Evolutionary conservation across 2,797 vertebrate species (phyloP), one percentile per base, ranked within the genome.

Genomic region (Tragopan temminckii): DNA sequence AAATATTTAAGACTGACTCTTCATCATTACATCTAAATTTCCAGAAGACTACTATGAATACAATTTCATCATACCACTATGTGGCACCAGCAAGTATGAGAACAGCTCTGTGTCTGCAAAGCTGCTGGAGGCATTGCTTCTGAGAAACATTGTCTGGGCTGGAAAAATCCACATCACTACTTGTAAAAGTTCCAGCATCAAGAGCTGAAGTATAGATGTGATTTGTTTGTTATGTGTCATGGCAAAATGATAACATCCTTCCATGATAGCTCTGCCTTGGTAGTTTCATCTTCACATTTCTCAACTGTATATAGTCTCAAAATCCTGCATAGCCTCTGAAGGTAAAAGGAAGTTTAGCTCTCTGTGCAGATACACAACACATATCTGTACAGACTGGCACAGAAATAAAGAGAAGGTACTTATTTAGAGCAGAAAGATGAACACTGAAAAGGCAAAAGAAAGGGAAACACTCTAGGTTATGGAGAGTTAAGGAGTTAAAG

Each of bases 121-220:
- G 55, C 11, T 64, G 8, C 66, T 0, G 0, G 48, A 62, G 20
- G 15, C 25, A 64, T 11, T 17, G 13, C 25, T 69, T 86, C 35
- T 8, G 10, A 77, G 36, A n/a, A 80, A n/a, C 0, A 9, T 33
- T 0, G 0, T 5, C 52, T 64, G 61, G 27, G 17, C 48, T 91
- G 38, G n/a, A 67, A 82, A 74, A 5, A 70, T 2, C 16, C 17
- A 20, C 11, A 18, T 55, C 21, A 21, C 21, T 11, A 66, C 42
- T 61, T 70, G 38, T 29, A 53, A 27, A 80, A 88, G 66, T 59
- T 14, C 18, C 55, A 68, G 18, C 36, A 88, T 66, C 62, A 75
- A 53, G 13, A 38, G 61, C 0, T 62, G 63, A 71, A 71, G 35
- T 20, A 68, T 14, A 61, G 10, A 40, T 67, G 35, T 0, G 0